A percentile compares a stretch with the other conserved stretches of the same genome.
Evolutionary conservation across 2,113 vertebrate genomes (phyloP).

Genomic region (Electrona antarctica): DNA sequence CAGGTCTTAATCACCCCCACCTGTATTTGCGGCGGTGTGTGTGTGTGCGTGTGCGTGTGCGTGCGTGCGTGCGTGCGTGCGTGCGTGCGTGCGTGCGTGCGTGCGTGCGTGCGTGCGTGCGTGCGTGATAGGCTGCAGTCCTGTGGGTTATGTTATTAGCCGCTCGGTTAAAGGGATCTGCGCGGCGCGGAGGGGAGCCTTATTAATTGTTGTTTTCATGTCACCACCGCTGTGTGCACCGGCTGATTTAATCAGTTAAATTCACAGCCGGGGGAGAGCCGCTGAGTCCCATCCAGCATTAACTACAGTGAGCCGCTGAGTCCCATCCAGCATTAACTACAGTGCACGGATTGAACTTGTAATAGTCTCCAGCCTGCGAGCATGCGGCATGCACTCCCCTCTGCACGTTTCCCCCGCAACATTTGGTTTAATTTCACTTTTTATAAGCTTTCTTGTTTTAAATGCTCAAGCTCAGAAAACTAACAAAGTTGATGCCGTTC

Average conservation of each 20-base stretch:
- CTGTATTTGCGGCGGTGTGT: slow-evolving; percentile 44
- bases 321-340: slow-evolving; percentile 77
- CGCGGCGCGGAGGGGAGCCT: slow-evolving; percentile 77
- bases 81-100: slow-evolving; percentile 64
- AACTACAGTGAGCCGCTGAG: slow-evolving; percentile 71
- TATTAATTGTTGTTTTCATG: slow-evolving; percentile 90
- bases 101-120: slow-evolving; percentile 67
- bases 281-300: slow-evolving; percentile 75
- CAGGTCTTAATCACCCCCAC: slow-evolving; percentile 27
- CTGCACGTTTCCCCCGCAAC: slow-evolving; percentile 57
- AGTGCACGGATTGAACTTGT: slow-evolving; percentile 70
- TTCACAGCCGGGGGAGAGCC: slow-evolving; percentile 79
- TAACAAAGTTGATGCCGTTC: slow-evolving; percentile 69
- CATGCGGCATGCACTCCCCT: slow-evolving; percentile 44
- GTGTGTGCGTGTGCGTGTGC: neutral
- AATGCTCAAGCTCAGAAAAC: slow-evolving; percentile 64
- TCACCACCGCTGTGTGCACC: slow-evolving; percentile 81
- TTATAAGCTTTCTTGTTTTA: slow-evolving; percentile 66
- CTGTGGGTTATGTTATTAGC: slow-evolving; percentile 85
- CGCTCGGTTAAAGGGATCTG: slow-evolving; percentile 84
- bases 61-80: slow-evolving; percentile 10
- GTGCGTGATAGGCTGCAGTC: slow-evolving; percentile 68
- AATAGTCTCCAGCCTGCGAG: slow-evolving; percentile 68
- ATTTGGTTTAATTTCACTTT: slow-evolving; percentile 68
- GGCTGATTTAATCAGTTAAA: slow-evolving; percentile 90